Evolutionary conservation across 2,797 vertebrate species (phyloP), one percentile per base, ranked within the genome.

Genomic region (Alectoris magna): DNA sequence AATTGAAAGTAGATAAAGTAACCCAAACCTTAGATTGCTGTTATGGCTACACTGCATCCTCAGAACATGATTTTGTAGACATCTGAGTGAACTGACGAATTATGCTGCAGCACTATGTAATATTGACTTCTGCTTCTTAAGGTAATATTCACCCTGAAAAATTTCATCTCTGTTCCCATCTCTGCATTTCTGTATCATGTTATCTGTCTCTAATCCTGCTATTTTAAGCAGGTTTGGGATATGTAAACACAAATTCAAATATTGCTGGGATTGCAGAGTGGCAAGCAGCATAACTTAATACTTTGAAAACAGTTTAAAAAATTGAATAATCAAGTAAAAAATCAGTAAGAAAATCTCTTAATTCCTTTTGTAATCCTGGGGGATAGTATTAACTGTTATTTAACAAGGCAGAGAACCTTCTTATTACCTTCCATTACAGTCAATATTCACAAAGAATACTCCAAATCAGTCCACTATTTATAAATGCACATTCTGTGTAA

Each of bases 361-460:
- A 10, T 68, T 91, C 60, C 8, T 78, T n/a, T 36, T 73, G n/a
- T 26, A 88, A 59, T 69, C 74, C 80, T 39, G 16, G 84, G 8
- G 5, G 10, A 18, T 51, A 67, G 80, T 73, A 80, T 13, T 24
- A 70, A 38, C 66, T 6, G 79, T 62, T 44, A 34, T 66, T 90
- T 88, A 88, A 55, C 16, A 95, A 85, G 48, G 39, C 36, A 59
- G 5, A 9, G 18, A 87, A 29, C 21, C 1, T 11, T 87, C 85
- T 84, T 70, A n/a, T 79, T 85, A 38, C 29, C 4, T 79, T 95
- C 77, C 71, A 72, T 70, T 88, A 56, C 63, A 87, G 46, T n/a
- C 63, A 88, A 38, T n/a, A 55, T 44, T 43, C 36, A 56, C 64
- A 24, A 78, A 14, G 31, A 84, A 69, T 60, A 31, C 41, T 86